These are phyloP conservation scores for Acipenser ruthenus DNA, from an alignment of 2,797 vertebrate genomes.

Conservation along the genomic window DNA sequence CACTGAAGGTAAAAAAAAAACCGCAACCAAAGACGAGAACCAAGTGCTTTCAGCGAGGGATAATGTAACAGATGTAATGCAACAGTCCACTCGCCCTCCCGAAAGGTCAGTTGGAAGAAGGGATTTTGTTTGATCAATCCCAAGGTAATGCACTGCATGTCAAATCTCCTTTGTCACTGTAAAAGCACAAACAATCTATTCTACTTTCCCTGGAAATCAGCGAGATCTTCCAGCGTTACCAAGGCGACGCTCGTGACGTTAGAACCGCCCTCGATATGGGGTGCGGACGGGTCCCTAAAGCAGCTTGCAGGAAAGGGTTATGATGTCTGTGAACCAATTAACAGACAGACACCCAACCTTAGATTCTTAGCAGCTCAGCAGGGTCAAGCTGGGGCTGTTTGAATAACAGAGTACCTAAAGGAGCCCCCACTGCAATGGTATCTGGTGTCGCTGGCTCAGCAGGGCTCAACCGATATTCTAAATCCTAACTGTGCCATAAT, in stretches of 20 bases:
- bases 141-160: constrained; percentile 17
- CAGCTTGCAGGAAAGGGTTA: no score
- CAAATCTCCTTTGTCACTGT: neutral
- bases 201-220: neutral
- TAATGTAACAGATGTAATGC: constrained; percentile 40
- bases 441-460: no score
- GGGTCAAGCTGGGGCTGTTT: no score
- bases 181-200: neutral
- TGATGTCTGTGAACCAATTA: no score
- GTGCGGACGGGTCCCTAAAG: no score
- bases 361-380: no score
- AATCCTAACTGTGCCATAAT: no score
- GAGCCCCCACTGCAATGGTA: no score
- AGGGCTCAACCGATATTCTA: no score
- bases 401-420: no score
- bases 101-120: constrained; percentile 45
- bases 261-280: no score
- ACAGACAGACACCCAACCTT: no score
- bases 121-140: neutral
- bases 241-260: neutral
- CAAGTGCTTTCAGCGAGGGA: constrained; percentile 29
- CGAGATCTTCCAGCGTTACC: constrained; percentile 29
- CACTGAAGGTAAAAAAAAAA: constrained; percentile 28
- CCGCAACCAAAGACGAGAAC: constrained; percentile 22
- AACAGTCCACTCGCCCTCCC: constrained; percentile 41